Evolutionary conservation across 2,888 invertebrate species (phyloP).

Genomic region (Metallyticus violacea): DNA sequence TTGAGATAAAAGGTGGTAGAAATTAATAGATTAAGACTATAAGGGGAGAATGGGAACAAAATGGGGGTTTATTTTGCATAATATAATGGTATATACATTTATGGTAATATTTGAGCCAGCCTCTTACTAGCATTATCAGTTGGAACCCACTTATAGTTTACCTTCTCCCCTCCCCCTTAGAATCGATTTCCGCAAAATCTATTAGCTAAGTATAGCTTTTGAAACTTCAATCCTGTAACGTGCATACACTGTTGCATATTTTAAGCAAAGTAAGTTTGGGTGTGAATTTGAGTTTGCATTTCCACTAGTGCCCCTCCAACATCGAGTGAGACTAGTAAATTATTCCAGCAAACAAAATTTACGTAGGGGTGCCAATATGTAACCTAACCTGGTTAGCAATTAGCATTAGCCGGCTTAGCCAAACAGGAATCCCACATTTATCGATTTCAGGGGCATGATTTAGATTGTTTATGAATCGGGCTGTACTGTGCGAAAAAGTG

Average conservation of each 20-base stretch:
- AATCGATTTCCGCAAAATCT: not conserved
- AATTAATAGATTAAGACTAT: too few species aligned
- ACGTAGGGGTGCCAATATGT: not conserved
- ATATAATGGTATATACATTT: too few species aligned
- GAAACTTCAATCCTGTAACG: not conserved
- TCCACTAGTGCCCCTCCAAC: not conserved
- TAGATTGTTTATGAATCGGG: not conserved
- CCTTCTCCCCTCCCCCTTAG: not conserved
- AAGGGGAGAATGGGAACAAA: too few species aligned
- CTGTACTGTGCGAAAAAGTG: not conserved
- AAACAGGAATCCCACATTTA: not conserved
- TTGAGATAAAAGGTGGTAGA: too few species aligned
- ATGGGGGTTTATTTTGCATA: too few species aligned
- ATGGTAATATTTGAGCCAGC: too few species aligned
- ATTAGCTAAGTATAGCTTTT: not conserved
- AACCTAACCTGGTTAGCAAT: not conserved
- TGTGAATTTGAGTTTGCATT: not conserved
- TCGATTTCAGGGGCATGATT: not conserved
- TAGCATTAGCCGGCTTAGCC: not conserved
- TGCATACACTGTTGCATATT: not conserved
- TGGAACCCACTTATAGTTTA: not conserved
- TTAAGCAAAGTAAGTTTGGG: not conserved
- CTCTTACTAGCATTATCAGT: too few species aligned
- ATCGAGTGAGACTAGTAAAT: not conserved
- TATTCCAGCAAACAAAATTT: not conserved